A percentile compares a stretch with the other conserved stretches of the same genome.
Conservation (phyloP, 2,113 vertebrate genomes). For the Salvelinus alpinus region DNA sequence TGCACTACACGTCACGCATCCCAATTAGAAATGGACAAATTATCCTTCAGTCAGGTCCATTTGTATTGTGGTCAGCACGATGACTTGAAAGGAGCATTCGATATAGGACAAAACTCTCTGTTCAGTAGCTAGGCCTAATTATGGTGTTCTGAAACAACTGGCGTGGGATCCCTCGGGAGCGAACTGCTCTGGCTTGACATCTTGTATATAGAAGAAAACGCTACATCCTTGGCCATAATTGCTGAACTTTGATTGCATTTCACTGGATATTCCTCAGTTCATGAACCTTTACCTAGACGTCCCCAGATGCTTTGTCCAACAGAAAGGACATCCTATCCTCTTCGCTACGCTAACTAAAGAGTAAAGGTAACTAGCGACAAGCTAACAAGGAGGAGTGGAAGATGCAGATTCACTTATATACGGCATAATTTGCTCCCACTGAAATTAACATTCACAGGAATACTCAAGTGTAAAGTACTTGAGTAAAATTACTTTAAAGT, state of each 20-base stretch:
- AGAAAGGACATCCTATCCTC: conserved; percentile 65
- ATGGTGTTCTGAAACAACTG: conserved; percentile 57
- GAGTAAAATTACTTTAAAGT: too few species aligned
- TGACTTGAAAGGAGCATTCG: conserved; percentile 55
- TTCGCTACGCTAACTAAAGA: conserved; percentile 66
- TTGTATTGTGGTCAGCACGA: conserved; percentile 40
- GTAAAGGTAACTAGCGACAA: conserved; percentile 73
- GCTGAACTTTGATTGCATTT: conserved; percentile 67
- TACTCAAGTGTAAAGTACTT: conserved; percentile 23
- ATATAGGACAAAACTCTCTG: conserved; percentile 27
- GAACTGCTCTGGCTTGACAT: conserved; percentile 36
- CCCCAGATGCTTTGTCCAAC: conserved; percentile 71
- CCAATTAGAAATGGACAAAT: conserved; percentile 61
- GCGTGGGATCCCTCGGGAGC: conserved; percentile 45
- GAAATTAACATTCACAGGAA: conserved; percentile 55
- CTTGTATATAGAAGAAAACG: conserved; percentile 33
- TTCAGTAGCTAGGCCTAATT: conserved; percentile 55
- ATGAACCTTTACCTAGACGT: conserved; percentile 50
- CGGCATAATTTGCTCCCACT: conserved; percentile 68
- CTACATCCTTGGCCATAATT: conserved; percentile 58
- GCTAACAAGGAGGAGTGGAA: conserved; percentile 61
- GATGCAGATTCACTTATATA: conserved; percentile 61
- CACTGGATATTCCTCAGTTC: conserved; percentile 13
- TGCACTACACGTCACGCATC: conserved; percentile 56
- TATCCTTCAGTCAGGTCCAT: conserved; percentile 48